These are phyloP conservation scores for roundworm (Caenorhabditis elegans) DNA, from an alignment of 1,140 invertebrate genomes.

Conservation along the genomic window DNA sequence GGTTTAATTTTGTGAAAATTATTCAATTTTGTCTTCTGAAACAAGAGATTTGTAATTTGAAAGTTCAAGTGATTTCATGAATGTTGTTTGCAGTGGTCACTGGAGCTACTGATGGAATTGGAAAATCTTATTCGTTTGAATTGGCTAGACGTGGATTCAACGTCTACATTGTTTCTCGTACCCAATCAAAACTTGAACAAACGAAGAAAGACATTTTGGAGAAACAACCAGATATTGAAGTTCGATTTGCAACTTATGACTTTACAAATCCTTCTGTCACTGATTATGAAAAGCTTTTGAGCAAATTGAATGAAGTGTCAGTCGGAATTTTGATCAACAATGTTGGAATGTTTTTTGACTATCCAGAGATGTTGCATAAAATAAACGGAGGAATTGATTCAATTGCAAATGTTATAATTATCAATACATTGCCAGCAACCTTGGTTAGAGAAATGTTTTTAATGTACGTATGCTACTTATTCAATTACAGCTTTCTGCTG, in stretches of 20 bases:
- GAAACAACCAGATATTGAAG: slow-evolving; percentile 40
- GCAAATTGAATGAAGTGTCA: slow-evolving; percentile 51
- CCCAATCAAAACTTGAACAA: slow-evolving; percentile 52
- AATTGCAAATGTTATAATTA: slow-evolving; percentile 57
- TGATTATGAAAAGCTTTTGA: slow-evolving; percentile 53
- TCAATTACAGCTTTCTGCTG: slow-evolving; percentile 44
- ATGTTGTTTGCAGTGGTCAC: slow-evolving; percentile 61
- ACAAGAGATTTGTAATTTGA: no score
- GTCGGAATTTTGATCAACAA: slow-evolving; percentile 64
- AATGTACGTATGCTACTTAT: no score
- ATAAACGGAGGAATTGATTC: slow-evolving; percentile 57
- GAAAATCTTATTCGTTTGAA: slow-evolving; percentile 61
- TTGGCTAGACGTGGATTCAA: slow-evolving; percentile 59
- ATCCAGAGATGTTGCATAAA: slow-evolving; percentile 56
- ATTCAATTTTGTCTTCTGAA: no score
- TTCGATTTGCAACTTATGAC: slow-evolving; percentile 54
- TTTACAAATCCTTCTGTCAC: slow-evolving; percentile 52
- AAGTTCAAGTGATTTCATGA: not conserved
- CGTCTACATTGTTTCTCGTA: slow-evolving; percentile 58
- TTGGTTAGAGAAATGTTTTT: slow-evolving; percentile 39
- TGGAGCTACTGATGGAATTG: slow-evolving; percentile 65
- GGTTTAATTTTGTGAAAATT: no score
- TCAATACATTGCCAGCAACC: slow-evolving; percentile 46
- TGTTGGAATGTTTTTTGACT: slow-evolving; percentile 64
- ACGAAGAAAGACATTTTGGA: slow-evolving; percentile 53